These are phyloP conservation scores for Orius insidiosus DNA, from an alignment of 1,140 invertebrate species.

Conservation along the genomic window DNA sequence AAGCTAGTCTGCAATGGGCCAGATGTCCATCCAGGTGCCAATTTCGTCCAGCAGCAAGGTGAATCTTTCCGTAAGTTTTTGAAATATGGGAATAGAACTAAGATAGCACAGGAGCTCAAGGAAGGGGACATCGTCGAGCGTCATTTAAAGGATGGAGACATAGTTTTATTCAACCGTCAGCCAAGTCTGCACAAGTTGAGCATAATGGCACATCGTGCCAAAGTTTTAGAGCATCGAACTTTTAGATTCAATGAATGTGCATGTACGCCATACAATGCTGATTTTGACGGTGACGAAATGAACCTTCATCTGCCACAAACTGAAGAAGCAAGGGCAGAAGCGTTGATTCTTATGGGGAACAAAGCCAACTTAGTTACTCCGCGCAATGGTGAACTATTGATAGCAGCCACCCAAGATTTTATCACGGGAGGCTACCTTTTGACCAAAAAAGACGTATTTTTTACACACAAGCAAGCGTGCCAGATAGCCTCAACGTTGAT, in stretches of 20 bases:
- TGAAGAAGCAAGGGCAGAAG: conserved; percentile 94
- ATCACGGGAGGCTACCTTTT: conserved; percentile 90
- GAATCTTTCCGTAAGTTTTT: conserved; percentile 61
- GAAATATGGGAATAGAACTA: conserved; percentile 78
- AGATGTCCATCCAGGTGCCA: conserved; percentile 91
- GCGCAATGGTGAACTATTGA: conserved; percentile 90
- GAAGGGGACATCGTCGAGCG: conserved; percentile 86
- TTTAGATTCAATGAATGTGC: conserved; percentile 97
- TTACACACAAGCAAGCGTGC: conserved; percentile 60
- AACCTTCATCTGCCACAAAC: conserved; percentile 97
- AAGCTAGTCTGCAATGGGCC: conserved; percentile 76
- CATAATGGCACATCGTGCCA: conserved; percentile 90
- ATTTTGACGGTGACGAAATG: conserved; percentile 99
- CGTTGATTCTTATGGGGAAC: conserved; percentile 62
- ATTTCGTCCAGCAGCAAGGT: conserved; percentile 63
- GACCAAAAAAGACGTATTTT: conserved; percentile 86
- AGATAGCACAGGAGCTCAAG: conserved; percentile 72
- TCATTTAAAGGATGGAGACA: conserved; percentile 84
- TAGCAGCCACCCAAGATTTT: conserved; percentile 97
- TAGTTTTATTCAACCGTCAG: conserved; percentile 96
- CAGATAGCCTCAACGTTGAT: conserved; percentile 60
- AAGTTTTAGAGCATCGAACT: conserved; percentile 68
- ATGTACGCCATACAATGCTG: conserved; percentile 97
- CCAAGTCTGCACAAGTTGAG: conserved; percentile 96
- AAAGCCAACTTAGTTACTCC: conserved; percentile 96